These are phyloP conservation scores for Enoplosus armatus DNA, from an alignment of 2,797 vertebrate genomes.

Conservation along the genomic window DNA sequence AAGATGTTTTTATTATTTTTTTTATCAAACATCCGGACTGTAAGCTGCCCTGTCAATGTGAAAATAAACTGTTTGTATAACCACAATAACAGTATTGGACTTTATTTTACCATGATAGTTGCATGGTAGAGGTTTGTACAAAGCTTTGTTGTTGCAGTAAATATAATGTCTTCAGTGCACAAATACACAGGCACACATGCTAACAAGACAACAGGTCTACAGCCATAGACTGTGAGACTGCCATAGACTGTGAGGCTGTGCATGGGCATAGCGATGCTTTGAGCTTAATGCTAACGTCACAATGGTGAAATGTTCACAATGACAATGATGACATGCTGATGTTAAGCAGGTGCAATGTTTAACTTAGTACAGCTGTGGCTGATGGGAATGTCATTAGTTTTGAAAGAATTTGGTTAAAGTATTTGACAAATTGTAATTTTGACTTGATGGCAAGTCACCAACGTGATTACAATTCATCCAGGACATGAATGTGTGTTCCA, in stretches of 20 bases:
- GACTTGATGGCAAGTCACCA: not conserved
- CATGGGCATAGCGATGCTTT: not conserved
- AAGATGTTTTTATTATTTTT: not conserved
- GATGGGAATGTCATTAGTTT: too few relatives aligned
- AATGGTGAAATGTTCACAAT: not conserved
- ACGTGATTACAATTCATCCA: too few relatives aligned
- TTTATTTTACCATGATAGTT: not conserved
- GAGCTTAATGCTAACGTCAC: not conserved
- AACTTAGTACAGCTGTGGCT: too few relatives aligned
- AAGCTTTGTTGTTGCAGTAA: not conserved
- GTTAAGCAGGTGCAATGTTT: too few relatives aligned
- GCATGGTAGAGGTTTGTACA: not conserved
- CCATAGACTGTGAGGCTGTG: too few relatives aligned
- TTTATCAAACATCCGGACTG: not conserved
- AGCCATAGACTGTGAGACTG: too few relatives aligned
- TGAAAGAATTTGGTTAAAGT: too few relatives aligned
- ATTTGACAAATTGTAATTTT: too few relatives aligned
- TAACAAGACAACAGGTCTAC: too few relatives aligned
- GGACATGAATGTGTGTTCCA: too few relatives aligned
- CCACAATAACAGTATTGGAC: not conserved
- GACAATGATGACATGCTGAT: too few relatives aligned
- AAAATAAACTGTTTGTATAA: not conserved
- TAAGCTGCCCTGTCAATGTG: not conserved
- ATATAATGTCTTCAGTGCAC: not conserved
- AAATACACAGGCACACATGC: not conserved